These are phyloP conservation scores for Brachylomia viminalis DNA, from an alignment of 2,888 invertebrate genomes.

Conservation along the genomic window DNA sequence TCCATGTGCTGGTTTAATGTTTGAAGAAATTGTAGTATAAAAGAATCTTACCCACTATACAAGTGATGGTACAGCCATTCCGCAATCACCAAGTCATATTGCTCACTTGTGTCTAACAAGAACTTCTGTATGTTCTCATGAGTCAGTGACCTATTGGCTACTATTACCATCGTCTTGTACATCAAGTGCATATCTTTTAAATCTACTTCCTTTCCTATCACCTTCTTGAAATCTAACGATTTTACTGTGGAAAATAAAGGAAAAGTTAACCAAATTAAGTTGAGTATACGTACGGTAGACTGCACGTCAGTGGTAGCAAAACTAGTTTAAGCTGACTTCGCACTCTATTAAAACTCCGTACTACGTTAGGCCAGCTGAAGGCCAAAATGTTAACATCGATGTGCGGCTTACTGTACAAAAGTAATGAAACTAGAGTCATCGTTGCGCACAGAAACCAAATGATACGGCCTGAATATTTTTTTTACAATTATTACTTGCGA, in stretches of 20 bases:
- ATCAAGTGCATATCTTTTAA: conserved; percentile 46
- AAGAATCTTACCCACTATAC: conserved; percentile 71
- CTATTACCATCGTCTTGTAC: conserved; percentile 37
- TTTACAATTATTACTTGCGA: too few species aligned
- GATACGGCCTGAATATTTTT: neutral
- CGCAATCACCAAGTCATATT: conserved; percentile 74
- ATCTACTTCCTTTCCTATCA: conserved; percentile 58
- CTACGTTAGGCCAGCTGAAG: neutral
- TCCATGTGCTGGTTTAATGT: too few species aligned
- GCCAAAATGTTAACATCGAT: neutral
- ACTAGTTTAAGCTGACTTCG: neutral
- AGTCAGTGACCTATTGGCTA: conserved; percentile 51
- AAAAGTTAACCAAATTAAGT: neutral
- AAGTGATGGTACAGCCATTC: conserved; percentile 78
- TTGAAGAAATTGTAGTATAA: neutral
- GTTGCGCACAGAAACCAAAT: neutral
- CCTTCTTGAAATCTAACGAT: conserved; percentile 53
- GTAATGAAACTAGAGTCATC: neutral
- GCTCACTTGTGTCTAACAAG: conserved; percentile 69
- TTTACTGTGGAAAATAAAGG: conserved; percentile 31
- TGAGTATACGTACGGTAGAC: neutral
- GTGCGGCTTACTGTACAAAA: neutral
- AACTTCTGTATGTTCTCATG: conserved; percentile 68
- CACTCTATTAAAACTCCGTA: neutral
- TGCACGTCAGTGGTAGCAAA: neutral